Evolutionary conservation across 2,113 vertebrate genomes (phyloP).

Genomic region (Channa maculata): DNA sequence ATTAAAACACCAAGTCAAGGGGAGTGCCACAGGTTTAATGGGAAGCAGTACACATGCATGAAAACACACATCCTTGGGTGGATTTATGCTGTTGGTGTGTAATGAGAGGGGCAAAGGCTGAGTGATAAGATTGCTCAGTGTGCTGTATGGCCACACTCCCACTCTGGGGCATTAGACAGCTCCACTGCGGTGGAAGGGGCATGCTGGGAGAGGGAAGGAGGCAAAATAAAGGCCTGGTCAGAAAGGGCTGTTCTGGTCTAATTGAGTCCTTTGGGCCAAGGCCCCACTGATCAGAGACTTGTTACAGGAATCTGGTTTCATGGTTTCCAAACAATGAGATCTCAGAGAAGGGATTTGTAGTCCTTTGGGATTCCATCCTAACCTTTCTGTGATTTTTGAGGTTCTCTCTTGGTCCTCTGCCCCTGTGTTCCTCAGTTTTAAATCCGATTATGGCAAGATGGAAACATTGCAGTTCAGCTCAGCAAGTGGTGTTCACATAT

Average conservation of each 20-base stretch:
- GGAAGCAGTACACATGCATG: constrained; percentile 21
- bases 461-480: constrained; percentile 61
- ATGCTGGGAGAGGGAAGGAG: constrained; percentile 63
- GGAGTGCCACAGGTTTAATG: constrained; percentile 61
- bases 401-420: constrained; percentile 73
- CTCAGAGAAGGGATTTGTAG: constrained; percentile 83
- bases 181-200: constrained; percentile 65
- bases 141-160: constrained; percentile 57
- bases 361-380: constrained; percentile 77
- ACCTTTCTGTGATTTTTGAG: constrained; percentile 77
- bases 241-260: constrained; percentile 83
- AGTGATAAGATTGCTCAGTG: constrained; percentile 56
- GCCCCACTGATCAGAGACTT: constrained; percentile 84
- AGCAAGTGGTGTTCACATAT: constrained; percentile 40
- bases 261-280: constrained; percentile 86
- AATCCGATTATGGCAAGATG: constrained; percentile 80
- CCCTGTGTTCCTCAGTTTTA: constrained; percentile 70
- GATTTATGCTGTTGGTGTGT: constrained; percentile 51
- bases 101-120: constrained; percentile 58
- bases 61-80: constrained; percentile 51
- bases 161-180: constrained; percentile 62
- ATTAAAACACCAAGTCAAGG: constrained; percentile 66
- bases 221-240: constrained; percentile 70
- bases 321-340: constrained; percentile 87
- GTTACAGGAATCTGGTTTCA: constrained; percentile 86